These are phyloP conservation scores for Margarornis squamiger DNA, from an alignment of 2,797 vertebrate species.

Conservation along the genomic window DNA sequence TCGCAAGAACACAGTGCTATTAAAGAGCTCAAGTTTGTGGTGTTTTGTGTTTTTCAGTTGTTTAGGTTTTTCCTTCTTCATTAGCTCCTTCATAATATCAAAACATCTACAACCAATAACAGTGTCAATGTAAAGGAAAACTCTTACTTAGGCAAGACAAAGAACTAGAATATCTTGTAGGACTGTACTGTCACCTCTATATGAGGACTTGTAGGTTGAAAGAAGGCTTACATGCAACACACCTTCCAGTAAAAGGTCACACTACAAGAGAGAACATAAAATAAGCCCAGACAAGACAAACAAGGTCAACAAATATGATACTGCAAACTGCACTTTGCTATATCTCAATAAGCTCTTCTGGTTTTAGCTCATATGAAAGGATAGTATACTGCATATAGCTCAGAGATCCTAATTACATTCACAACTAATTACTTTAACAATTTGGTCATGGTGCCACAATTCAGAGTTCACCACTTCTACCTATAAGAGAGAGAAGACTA, in stretches of 20 bases:
- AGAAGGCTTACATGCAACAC: neutral
- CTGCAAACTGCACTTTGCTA: neutral
- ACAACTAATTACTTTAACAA: neutral
- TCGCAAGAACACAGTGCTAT: neutral
- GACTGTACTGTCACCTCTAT: neutral
- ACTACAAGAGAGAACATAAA: neutral
- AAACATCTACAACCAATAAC: neutral
- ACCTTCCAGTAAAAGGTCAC: neutral
- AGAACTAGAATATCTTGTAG: neutral
- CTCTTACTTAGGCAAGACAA: neutral
- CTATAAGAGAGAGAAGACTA: neutral
- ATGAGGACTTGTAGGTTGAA: neutral
- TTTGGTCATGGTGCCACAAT: neutral
- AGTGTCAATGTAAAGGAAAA: neutral
- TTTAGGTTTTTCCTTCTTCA: neutral
- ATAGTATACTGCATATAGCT: neutral
- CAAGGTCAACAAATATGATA: neutral
- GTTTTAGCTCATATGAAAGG: neutral
- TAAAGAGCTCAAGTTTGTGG: neutral
- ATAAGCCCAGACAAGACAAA: neutral
- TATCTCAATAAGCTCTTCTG: neutral
- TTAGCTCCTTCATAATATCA: neutral
- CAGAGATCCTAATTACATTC: neutral
- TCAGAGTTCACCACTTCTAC: neutral
- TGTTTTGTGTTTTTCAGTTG: rapidly evolving